A percentile compares a stretch with the other conserved stretches of the same genome.
phyloP scores from a whole-genome alignment of 2,797 vertebrate species.

The Poecile montanus region DNA sequence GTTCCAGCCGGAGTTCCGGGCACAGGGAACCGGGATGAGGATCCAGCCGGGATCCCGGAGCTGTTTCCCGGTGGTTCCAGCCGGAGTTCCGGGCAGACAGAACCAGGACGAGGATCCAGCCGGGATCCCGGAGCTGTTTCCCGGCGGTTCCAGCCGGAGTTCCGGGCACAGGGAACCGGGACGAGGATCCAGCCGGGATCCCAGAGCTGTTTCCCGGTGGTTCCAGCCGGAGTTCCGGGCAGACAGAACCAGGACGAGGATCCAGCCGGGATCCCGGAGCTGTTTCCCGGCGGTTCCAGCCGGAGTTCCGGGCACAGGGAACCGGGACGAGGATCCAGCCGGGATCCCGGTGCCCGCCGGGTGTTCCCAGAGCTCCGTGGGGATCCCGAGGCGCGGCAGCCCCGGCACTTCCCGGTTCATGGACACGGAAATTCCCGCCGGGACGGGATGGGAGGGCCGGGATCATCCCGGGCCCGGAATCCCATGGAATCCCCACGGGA shows the following conservation, averaged over 20 bases:
- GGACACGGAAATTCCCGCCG: fast-evolving
- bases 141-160: fast-evolving
- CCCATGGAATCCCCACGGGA: neutral
- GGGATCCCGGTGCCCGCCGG: fast-evolving
- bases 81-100: too few species aligned
- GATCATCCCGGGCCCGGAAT: neutral
- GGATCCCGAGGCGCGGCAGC: fast-evolving
- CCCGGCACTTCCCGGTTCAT: fast-evolving
- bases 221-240: too few species aligned
- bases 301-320: fast-evolving
- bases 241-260: too few species aligned
- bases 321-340: neutral
- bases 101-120: too few species aligned
- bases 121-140: neutral
- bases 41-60: fast-evolving
- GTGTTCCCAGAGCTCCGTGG: neutral
- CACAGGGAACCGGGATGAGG: neutral
- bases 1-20: neutral
- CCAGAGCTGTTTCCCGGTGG: neutral
- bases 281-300: fast-evolving
- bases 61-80: too few species aligned
- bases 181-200: neutral
- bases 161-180: neutral
- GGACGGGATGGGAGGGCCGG: neutral
- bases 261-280: neutral